Evolutionary conservation across 2,797 vertebrate species (phyloP).

Genomic region (Cyclura pinguis): DNA sequence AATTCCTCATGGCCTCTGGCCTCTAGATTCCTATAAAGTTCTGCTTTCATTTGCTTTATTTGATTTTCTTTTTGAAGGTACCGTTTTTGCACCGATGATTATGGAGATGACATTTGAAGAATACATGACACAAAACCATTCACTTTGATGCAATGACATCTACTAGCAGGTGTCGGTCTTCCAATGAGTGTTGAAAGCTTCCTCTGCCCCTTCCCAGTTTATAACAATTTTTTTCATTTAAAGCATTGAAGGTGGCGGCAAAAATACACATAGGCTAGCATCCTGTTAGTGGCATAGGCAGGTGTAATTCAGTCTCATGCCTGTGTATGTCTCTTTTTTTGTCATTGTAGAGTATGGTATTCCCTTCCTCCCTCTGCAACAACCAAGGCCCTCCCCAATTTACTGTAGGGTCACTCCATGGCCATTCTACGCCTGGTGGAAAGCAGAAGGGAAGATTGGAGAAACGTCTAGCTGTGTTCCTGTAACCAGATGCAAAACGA

Average conservation of each 20-base stretch:
- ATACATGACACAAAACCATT: neutral
- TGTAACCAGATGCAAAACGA: too few species aligned
- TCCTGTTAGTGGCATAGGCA: too few species aligned
- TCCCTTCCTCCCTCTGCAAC: too few species aligned
- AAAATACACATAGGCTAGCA: too few species aligned
- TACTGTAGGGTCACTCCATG: too few species aligned
- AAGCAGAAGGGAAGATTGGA: too few species aligned
- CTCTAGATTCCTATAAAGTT: neutral
- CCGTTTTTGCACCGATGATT: neutral
- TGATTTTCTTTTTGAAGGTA: neutral
- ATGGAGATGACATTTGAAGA: neutral
- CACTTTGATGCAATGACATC: neutral
- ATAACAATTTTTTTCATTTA: neutral
- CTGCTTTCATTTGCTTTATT: neutral
- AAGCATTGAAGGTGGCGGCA: neutral
- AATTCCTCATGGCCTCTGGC: neutral
- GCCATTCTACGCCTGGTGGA: too few species aligned
- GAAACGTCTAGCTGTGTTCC: too few species aligned
- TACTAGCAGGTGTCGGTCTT: neutral
- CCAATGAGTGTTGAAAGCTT: neutral
- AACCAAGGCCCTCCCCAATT: too few species aligned
- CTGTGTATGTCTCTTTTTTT: too few species aligned
- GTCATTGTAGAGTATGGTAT: too few species aligned
- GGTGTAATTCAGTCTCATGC: too few species aligned
- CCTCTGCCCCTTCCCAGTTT: neutral